Evolutionary conservation across 2,888 invertebrate species (phyloP).

Genomic region (Carterocephalus palaemon): DNA sequence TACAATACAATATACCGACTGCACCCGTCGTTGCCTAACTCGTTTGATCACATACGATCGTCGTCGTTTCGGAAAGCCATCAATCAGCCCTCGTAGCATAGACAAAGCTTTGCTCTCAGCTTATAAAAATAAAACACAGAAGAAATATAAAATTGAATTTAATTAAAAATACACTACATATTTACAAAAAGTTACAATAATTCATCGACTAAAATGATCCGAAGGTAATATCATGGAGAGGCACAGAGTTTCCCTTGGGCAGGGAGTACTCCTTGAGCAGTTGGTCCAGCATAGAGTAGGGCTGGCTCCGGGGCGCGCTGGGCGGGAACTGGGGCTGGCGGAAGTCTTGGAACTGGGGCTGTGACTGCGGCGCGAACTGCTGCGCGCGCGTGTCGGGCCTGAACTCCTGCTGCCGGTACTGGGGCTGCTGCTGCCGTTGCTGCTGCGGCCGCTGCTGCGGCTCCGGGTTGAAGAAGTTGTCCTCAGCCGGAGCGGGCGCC

Average conservation of each 20-base stretch:
- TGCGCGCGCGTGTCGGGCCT: conserved; percentile 48
- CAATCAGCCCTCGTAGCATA: too few relatives aligned
- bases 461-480: conserved; percentile 54
- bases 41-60: too few relatives aligned
- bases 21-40: too few relatives aligned
- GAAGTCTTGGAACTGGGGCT: conserved; percentile 49
- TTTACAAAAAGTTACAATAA: conserved; percentile 55
- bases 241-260: conserved; percentile 82
- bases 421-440: conserved; percentile 44
- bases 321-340: conserved; percentile 36
- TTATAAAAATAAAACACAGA: conserved; percentile 4
- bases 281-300: conserved; percentile 84
- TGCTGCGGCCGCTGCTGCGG: conserved; percentile 46
- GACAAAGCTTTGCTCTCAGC: too few relatives aligned
- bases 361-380: conserved; percentile 43
- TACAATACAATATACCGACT: too few relatives aligned
- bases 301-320: conserved; percentile 40
- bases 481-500: conserved; percentile 50
- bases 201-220: conserved; percentile 83
- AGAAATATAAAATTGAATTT: conserved; percentile 37
- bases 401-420: conserved; percentile 58
- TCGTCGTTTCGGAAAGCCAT: too few relatives aligned
- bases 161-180: conserved; percentile 62
- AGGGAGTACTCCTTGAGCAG: conserved; percentile 89
- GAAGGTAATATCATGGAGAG: conserved; percentile 90